Conservation (phyloP, 1,140 invertebrate species). For the Leptinotarsa lineolata region DNA sequence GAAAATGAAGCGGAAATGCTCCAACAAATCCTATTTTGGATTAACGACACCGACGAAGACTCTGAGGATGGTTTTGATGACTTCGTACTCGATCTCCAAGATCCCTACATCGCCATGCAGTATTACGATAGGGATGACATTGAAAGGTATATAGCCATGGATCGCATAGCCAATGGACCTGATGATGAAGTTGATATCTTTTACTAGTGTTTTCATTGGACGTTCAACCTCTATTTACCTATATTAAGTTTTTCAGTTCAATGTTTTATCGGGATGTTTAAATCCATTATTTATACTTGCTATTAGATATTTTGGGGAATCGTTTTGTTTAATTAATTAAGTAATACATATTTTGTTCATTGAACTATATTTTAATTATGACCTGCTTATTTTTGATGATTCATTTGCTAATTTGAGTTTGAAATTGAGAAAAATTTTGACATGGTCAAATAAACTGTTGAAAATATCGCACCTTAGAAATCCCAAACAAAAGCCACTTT, state of each 20-base stretch:
- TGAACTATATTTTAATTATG: too few species aligned
- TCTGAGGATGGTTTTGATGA: slow-evolving; percentile 12
- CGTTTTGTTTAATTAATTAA: neutral
- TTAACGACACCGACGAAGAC: slow-evolving; percentile 26
- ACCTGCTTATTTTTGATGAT: too few species aligned
- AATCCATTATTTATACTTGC: neutral
- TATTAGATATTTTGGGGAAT: neutral
- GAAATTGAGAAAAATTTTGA: too few species aligned
- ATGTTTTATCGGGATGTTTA: neutral
- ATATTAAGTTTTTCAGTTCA: neutral
- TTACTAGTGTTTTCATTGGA: neutral
- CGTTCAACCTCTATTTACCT: neutral
- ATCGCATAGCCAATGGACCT: slow-evolving; percentile 23
- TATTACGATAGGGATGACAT: slow-evolving; percentile 35
- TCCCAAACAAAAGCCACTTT: too few species aligned
- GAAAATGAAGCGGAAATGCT: slow-evolving; percentile 17
- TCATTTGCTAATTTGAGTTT: too few species aligned
- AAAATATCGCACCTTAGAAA: too few species aligned
- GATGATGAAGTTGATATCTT: slow-evolving; percentile 19
- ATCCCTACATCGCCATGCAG: slow-evolving; percentile 34
- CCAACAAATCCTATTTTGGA: slow-evolving; percentile 32
- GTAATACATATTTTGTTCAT: neutral
- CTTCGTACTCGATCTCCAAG: slow-evolving; percentile 28
- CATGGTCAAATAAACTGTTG: too few species aligned
- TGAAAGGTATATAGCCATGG: slow-evolving; percentile 28